Evolutionary conservation across 1,140 invertebrate species (phyloP).

Genomic region (Pseudomyrmex sp.): DNA sequence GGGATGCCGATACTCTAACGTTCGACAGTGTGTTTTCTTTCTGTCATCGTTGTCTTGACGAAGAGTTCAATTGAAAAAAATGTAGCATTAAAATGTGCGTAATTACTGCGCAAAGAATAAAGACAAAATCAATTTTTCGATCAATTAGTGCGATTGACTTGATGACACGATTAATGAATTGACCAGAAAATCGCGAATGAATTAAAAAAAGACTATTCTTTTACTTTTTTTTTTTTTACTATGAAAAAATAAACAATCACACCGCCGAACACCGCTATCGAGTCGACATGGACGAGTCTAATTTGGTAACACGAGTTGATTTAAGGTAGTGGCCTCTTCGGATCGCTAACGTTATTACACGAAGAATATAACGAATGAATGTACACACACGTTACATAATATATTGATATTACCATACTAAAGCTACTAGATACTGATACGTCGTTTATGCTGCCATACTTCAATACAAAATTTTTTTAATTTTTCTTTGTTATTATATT

Average conservation of each 20-base stretch:
- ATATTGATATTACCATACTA: conserved; percentile 39
- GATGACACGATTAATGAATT: neutral
- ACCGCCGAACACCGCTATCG: conserved; percentile 41
- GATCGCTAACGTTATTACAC: conserved; percentile 37
- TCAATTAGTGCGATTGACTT: neutral
- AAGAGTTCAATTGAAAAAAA: conserved; percentile 21
- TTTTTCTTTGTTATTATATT: neutral
- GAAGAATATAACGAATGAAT: conserved; percentile 45
- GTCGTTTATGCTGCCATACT: conserved; percentile 73
- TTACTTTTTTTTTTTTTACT: neutral
- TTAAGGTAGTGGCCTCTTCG: conserved; percentile 11
- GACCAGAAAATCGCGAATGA: neutral
- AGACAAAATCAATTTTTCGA: conserved; percentile 2
- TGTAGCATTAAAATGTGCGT: neutral
- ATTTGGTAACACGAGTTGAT: neutral
- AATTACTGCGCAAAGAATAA: conserved; percentile 18
- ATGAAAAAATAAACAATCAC: conserved; percentile 28
- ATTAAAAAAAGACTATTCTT: too few relatives aligned
- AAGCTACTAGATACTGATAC: conserved; percentile 40
- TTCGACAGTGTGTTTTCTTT: conserved; percentile 48
- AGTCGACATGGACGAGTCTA: conserved; percentile 39
- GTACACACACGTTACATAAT: conserved; percentile 33
- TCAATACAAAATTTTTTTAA: conserved; percentile 59
- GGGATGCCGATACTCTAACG: conserved; percentile 57
- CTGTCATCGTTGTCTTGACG: neutral